phyloP scores from a whole-genome alignment of 2,888 invertebrate genomes.

The Colletes collaris region DNA sequence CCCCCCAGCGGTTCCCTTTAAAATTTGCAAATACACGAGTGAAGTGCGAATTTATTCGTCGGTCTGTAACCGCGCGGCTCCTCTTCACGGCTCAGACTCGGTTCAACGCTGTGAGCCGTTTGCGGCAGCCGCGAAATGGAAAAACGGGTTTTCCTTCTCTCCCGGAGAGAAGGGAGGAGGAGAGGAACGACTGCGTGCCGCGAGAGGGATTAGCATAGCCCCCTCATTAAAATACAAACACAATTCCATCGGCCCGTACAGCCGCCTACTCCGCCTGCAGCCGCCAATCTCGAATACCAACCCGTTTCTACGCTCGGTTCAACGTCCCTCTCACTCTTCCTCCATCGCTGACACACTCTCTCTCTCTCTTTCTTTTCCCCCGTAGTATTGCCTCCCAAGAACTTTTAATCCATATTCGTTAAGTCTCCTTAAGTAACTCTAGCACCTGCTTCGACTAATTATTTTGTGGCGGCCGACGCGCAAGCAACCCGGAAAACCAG shows the following conservation, averaged over 20 bases:
- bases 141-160: constrained; percentile 71
- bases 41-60: constrained; percentile 79
- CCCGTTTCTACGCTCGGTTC: constrained; percentile 63
- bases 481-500: neutral
- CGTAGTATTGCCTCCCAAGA: constrained; percentile 69
- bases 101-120: constrained; percentile 63
- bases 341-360: constrained; percentile 5
- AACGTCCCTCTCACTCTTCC: constrained; percentile 20
- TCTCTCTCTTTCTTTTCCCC: neutral
- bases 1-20: constrained; percentile 71
- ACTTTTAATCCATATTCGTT: constrained; percentile 83
- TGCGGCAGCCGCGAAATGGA: constrained; percentile 72
- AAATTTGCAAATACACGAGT: constrained; percentile 78
- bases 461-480: constrained; percentile 56
- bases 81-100: constrained; percentile 60
- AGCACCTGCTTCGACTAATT: constrained; percentile 78
- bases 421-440: constrained; percentile 79
- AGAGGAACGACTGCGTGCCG: constrained; percentile 70
- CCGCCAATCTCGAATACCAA: constrained; percentile 70
- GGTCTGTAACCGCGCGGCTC: constrained; percentile 62
- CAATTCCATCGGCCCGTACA: constrained; percentile 74
- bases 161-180: constrained; percentile 42
- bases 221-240: constrained; percentile 83
- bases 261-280: constrained; percentile 53
- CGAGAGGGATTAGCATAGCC: constrained; percentile 81